These are phyloP conservation scores for Platygyra sinensis DNA, from an alignment of 64 coral and sea anemone species.

Conservation along the genomic window DNA sequence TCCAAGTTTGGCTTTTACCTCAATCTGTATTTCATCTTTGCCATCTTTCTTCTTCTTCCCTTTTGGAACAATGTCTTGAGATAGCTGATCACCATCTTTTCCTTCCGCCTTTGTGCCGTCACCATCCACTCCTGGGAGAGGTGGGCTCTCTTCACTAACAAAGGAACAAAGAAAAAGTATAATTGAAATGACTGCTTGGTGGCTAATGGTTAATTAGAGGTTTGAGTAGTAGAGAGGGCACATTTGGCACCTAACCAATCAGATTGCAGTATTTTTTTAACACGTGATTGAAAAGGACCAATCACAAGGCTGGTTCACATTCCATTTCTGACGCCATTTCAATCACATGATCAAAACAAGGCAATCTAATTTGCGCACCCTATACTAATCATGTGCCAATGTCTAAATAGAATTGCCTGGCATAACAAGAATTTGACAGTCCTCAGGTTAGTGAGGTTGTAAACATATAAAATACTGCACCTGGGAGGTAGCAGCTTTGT, in stretches of 20 bases:
- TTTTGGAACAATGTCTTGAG: slow-evolving; percentile 6
- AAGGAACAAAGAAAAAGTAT: neutral
- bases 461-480: slow-evolving; percentile 32
- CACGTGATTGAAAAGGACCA: no score
- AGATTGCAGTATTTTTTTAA: no score
- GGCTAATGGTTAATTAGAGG: neutral
- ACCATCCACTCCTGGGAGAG: neutral
- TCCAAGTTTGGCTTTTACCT: slow-evolving; percentile 79
- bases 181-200: neutral
- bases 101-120: neutral
- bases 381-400: no score
- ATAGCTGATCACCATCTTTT: neutral
- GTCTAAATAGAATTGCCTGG: no score
- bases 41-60: slow-evolving; percentile 48
- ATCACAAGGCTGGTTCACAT: no score
- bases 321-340: no score
- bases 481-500: slow-evolving; percentile 78
- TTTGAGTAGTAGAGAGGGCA: neutral
- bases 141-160: slow-evolving; percentile 23
- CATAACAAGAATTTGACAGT: neutral
- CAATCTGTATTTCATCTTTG: slow-evolving; percentile 60
- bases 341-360: no score
- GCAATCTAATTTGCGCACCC: no score
- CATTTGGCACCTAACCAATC: no score
- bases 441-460: no score